phyloP scores from a whole-genome alignment of 2,888 invertebrate species.

The Hyles lineata region DNA sequence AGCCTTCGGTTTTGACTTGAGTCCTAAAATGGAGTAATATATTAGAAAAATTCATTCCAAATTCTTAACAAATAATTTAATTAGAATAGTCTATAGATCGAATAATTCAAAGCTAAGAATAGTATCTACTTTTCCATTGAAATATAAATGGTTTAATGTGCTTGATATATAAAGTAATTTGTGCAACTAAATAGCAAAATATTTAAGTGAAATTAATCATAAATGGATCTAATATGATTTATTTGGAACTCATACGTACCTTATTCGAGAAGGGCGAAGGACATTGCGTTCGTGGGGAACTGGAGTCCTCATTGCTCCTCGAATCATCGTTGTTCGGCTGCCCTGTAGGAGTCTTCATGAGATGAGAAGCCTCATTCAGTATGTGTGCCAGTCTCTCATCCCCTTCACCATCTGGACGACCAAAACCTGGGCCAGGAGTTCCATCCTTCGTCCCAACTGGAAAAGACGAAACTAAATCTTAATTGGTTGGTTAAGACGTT shows the following conservation, averaged over 20 bases:
- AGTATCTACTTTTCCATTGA: too few relatives aligned
- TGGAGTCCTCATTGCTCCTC: conserved; percentile 92
- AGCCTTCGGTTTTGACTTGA: conserved; percentile 89
- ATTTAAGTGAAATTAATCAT: background rate
- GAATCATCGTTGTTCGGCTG: conserved; percentile 84
- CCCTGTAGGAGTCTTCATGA: conserved; percentile 89
- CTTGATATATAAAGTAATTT: too few relatives aligned
- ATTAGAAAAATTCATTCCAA: background rate
- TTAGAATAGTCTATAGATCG: too few relatives aligned
- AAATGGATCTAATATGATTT: background rate
- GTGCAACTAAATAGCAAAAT: background rate
- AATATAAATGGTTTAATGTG: too few relatives aligned
- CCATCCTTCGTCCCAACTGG: conserved; percentile 91
- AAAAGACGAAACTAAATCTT: conserved; percentile 46
- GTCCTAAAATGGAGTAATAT: conserved; percentile 67
- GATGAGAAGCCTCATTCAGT: conserved; percentile 95
- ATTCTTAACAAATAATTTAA: too few relatives aligned
- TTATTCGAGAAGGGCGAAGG: conserved; percentile 92
- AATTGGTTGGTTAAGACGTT: background rate
- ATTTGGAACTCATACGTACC: conserved; percentile 63
- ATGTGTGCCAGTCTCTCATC: conserved; percentile 98
- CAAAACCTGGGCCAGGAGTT: conserved; percentile 89
- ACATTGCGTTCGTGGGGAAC: conserved; percentile 91
- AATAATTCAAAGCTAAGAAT: too few relatives aligned
- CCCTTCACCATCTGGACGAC: conserved; percentile 89